phyloP scores from a whole-genome alignment of 2,888 invertebrate species.

The Ariolimax columbianus region DNA sequence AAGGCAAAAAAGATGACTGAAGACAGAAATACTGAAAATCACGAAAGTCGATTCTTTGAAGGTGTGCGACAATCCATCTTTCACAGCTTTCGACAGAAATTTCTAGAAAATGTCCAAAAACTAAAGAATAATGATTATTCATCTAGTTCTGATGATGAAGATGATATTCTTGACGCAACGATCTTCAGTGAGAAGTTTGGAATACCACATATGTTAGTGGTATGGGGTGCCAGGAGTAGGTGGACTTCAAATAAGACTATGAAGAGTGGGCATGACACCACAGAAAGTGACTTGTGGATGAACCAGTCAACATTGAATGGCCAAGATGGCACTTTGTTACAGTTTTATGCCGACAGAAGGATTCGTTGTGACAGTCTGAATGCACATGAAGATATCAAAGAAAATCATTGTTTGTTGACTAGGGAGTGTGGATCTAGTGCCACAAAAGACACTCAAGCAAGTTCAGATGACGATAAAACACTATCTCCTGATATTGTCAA shows the following conservation, averaged over 20 bases:
- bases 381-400: background rate
- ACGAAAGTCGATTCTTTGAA: slow-evolving; percentile 23
- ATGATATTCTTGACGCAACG: slow-evolving; percentile 42
- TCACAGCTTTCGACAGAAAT: slow-evolving; percentile 27
- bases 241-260: background rate
- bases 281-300: background rate
- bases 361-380: background rate
- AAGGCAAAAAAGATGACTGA: background rate
- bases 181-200: slow-evolving; percentile 32
- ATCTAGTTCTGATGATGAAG: slow-evolving; percentile 53
- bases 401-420: background rate
- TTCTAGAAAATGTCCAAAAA: slow-evolving; percentile 25
- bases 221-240: background rate
- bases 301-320: background rate
- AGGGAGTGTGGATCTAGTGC: background rate
- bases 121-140: slow-evolving; percentile 36
- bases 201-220: background rate
- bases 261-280: background rate
- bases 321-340: background rate
- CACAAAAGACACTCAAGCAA: background rate
- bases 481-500: background rate
- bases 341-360: background rate
- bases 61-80: background rate
- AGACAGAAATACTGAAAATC: background rate
- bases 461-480: slow-evolving; percentile 1